Base-by-base conservation (phyloP, 2,113 vertebrate genomes). In the Gadus macrocephalus region DNA sequence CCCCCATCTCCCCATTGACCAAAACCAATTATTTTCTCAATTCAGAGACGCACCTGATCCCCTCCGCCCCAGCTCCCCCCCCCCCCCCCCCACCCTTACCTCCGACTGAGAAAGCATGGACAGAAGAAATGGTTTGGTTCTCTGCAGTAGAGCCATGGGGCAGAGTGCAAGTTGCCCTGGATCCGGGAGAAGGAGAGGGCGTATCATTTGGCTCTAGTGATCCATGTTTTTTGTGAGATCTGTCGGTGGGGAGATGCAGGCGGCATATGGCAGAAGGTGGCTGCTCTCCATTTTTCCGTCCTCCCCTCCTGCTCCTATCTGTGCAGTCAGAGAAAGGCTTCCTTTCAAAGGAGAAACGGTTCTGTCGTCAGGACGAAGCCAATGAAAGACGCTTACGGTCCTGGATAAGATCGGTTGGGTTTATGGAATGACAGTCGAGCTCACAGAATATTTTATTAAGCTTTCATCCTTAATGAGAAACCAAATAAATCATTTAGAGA, bases 21-120 rank as follows among this genome's bases (percentile, higher is more conserved):
- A 67, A 84, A 89, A 80, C 68, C 80, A 89, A 87, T 88, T 89
- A 84, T 84, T 83, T 83, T 86, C 82, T 81, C 79, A 80, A 79
- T 86, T 69, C 76, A 78, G 77, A 79, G 38, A 74, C 75, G 69
- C 80, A 79, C 81, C 64, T 86, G 84, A 77, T 81, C 70, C 84
- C 70, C n/a, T n/a, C n/a, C n/a, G n/a, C n/a, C n/a, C n/a, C n/a
- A n/a, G n/a, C n/a, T n/a, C 71, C 62, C 69, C 71, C 73, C 68
- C 6, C 42, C 42, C 73, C 84, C 69, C 72, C 63, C 71, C 69
- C 12, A 6, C 42, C 42, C 42, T 9, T 49, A 58, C 17, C 31
- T 73, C 73, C 64, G 65, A 68, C 68, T 12, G 53, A 71, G 74
- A 61, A 74, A 71, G 78, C 69, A 63, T 75, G 69, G 59, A 71